Evolutionary conservation across 2,888 invertebrate genomes (phyloP).

Genomic region (Eupithecia dodoneata): DNA sequence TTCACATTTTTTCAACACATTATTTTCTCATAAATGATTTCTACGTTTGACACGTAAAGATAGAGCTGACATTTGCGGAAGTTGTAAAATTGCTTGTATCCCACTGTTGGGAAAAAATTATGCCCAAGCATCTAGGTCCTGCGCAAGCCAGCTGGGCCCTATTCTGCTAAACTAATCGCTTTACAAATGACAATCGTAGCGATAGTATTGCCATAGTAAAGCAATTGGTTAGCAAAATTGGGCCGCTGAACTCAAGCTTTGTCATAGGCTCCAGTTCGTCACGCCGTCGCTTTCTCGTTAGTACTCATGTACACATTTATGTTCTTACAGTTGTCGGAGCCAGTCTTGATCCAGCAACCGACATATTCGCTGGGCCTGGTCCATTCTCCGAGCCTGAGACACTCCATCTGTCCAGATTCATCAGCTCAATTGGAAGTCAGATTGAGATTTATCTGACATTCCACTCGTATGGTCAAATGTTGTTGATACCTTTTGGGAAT

Average conservation of each 20-base stretch:
- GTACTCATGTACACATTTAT: neutral
- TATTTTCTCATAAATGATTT: neutral
- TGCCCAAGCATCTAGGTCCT: too few relatives aligned
- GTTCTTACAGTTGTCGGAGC: slow-evolving; percentile 75
- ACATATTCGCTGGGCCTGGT: slow-evolving; percentile 86
- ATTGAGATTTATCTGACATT: slow-evolving; percentile 87
- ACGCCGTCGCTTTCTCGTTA: neutral
- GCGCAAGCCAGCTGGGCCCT: too few relatives aligned
- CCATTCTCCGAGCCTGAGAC: slow-evolving; percentile 90
- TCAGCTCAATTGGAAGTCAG: slow-evolving; percentile 74
- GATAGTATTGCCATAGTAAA: too few relatives aligned
- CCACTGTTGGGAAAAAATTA: too few relatives aligned
- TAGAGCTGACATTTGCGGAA: too few relatives aligned
- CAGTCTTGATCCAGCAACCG: slow-evolving; percentile 83
- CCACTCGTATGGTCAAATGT: slow-evolving; percentile 89
- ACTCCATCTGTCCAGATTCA: slow-evolving; percentile 79
- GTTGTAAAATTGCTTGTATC: too few relatives aligned
- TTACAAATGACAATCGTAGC: too few relatives aligned
- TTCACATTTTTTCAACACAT: neutral
- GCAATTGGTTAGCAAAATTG: too few relatives aligned
- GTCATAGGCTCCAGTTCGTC: neutral
- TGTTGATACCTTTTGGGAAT: slow-evolving; percentile 89
- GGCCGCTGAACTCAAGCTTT: neutral
- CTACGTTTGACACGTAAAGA: neutral
- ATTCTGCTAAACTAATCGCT: too few relatives aligned